These are phyloP conservation scores for Byasa hedistus DNA, from an alignment of 2,888 invertebrate genomes.

Conservation along the genomic window DNA sequence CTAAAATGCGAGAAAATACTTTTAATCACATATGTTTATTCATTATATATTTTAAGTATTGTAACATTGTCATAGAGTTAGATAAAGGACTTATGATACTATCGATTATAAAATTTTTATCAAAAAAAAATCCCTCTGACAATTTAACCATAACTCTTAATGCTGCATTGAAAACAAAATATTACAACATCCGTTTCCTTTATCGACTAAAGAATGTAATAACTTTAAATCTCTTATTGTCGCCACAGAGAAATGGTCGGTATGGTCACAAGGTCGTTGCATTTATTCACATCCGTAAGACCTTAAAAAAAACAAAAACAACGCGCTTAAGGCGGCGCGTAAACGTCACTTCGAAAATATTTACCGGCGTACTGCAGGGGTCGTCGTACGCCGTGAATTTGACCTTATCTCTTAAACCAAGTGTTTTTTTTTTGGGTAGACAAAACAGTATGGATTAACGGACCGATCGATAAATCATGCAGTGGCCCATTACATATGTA, in stretches of 20 bases:
- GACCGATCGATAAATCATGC: constrained; percentile 2
- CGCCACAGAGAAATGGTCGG: constrained; percentile 11
- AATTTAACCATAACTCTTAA: too few species aligned
- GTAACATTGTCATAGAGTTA: too few species aligned
- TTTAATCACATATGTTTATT: too few species aligned
- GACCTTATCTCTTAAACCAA: constrained; percentile 30
- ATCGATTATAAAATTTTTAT: too few species aligned
- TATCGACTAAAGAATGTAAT: neutral
- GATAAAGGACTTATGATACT: too few species aligned
- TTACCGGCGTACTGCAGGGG: constrained; percentile 30
- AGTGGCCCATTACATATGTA: neutral
- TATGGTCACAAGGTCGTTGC: constrained; percentile 14
- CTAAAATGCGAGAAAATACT: too few species aligned
- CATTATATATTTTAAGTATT: too few species aligned
- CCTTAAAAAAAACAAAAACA: constrained; percentile 4
- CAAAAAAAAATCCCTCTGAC: too few species aligned
- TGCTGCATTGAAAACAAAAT: too few species aligned
- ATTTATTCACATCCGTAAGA: constrained; percentile 19
- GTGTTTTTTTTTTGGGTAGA: constrained; percentile 15
- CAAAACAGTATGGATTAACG: constrained; percentile 18
- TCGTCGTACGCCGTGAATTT: constrained; percentile 32
- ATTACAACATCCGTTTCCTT: too few species aligned
- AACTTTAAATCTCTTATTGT: constrained; percentile 11
- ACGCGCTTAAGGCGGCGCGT: constrained; percentile 12
- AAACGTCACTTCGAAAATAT: constrained; percentile 32